These are phyloP conservation scores for Salminus brasiliensis DNA, from an alignment of 2,113 vertebrate species.

Conservation along the genomic window DNA sequence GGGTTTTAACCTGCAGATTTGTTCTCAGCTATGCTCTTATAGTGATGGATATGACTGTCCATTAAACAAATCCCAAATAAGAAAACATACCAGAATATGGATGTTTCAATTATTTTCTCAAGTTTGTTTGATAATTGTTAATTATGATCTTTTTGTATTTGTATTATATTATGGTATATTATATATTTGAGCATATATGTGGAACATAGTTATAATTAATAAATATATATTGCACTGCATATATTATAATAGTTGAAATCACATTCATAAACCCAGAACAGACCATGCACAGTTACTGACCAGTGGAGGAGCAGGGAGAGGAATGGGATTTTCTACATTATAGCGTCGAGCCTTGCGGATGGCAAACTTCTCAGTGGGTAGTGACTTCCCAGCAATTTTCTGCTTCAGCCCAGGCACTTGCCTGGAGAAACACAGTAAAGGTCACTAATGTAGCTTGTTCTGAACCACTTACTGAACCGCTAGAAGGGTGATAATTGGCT, in stretches of 20 bases:
- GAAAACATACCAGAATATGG: too few species aligned
- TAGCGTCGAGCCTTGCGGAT: constrained; percentile 95
- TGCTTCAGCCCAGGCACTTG: constrained; percentile 91
- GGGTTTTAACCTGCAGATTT: too few species aligned
- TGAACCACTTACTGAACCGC: not conserved
- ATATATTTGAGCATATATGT: too few species aligned
- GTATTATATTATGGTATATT: too few species aligned
- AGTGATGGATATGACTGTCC: too few species aligned
- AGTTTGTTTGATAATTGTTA: too few species aligned
- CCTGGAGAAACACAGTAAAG: constrained; percentile 69
- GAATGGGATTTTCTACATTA: constrained; percentile 80
- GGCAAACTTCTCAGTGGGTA: constrained; percentile 98
- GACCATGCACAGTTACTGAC: constrained; percentile 71
- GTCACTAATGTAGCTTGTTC: not conserved
- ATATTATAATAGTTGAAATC: not conserved
- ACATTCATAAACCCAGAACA: not conserved
- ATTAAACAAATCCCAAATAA: too few species aligned
- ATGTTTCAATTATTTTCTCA: too few species aligned
- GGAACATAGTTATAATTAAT: not conserved
- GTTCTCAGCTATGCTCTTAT: too few species aligned
- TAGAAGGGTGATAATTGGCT: not conserved
- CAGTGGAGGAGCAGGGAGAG: constrained; percentile 88
- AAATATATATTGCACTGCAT: not conserved
- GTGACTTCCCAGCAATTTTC: constrained; percentile 98
- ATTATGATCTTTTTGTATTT: too few species aligned